Evolutionary conservation across 1,140 invertebrate genomes (phyloP).

Genomic region (Glossosoma conforme): DNA sequence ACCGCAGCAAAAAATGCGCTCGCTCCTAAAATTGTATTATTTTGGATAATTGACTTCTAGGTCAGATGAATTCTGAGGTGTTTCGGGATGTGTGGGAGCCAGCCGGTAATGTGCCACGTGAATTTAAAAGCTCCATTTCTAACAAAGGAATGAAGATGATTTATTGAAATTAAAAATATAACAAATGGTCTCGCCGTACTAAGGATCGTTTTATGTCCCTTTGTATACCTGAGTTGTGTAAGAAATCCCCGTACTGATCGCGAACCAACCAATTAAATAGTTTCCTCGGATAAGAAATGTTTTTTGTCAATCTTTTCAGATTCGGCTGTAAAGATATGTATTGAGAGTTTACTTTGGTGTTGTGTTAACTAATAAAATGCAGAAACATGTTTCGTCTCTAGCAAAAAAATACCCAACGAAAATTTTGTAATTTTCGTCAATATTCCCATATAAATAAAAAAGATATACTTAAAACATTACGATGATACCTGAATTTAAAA

Average conservation of each 20-base stretch:
- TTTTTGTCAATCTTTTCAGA: constrained; percentile 16
- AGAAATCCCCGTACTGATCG: constrained; percentile 8
- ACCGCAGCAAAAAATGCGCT: constrained; percentile 16
- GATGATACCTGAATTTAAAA: no score
- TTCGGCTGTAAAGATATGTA: no score
- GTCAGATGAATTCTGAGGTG: constrained; percentile 6
- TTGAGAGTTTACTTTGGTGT: no score
- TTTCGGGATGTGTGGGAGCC: constrained; percentile 16
- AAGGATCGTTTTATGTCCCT: constrained; percentile 31
- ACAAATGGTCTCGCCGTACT: constrained; percentile 30
- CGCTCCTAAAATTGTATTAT: constrained; percentile 31
- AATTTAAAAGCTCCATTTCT: constrained; percentile 26
- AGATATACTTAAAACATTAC: no score
- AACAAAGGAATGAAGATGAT: constrained; percentile 31
- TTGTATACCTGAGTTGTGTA: constrained; percentile 27
- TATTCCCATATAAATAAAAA: no score
- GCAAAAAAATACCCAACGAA: neutral
- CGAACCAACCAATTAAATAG: constrained; percentile 17
- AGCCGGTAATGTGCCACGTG: constrained; percentile 27
- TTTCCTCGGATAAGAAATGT: neutral
- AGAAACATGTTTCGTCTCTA: neutral
- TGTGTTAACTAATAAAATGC: neutral
- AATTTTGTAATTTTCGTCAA: no score
- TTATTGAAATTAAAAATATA: constrained; percentile 34
- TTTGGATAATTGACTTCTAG: constrained; percentile 32